A percentile compares a stretch with the other conserved stretches of the same genome.
phyloP scores from a whole-genome alignment of 2,797 vertebrate genomes.

The Catamblyrhynchus diadema region DNA sequence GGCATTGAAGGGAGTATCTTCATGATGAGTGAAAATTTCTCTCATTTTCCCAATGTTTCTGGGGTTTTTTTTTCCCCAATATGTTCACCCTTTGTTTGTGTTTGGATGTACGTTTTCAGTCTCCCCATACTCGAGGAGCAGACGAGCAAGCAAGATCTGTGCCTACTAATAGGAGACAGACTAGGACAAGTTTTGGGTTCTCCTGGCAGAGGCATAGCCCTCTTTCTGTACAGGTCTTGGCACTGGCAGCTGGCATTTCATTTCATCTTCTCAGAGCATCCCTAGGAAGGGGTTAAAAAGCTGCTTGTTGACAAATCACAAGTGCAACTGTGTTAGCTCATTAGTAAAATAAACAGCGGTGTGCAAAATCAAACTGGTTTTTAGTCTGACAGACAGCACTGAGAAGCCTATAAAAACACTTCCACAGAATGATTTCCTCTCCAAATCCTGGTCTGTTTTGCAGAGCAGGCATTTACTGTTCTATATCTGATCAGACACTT shows the following conservation, averaged over 20 bases:
- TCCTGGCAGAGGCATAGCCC: neutral
- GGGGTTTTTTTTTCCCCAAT: rapidly evolving
- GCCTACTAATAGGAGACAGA: neutral
- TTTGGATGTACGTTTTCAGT: rapidly evolving
- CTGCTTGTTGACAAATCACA: neutral
- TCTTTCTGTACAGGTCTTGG: neutral
- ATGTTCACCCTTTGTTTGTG: neutral
- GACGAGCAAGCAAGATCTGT: neutral
- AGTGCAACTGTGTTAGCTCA: neutral
- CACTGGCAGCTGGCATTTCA: neutral
- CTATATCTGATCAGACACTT: neutral
- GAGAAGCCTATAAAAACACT: neutral
- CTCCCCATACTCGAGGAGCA: rapidly evolving
- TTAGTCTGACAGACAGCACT: neutral
- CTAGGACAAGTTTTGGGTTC: neutral
- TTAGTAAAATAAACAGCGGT: neutral
- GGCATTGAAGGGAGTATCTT: neutral
- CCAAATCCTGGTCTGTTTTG: neutral
- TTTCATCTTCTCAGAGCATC: neutral
- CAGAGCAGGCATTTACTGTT: neutral
- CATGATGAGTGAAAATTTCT: neutral
- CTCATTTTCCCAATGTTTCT: neutral
- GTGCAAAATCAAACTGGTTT: neutral
- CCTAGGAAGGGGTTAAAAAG: neutral
- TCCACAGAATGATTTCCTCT: neutral